Conservation (phyloP, 2,888 invertebrate species). For the Blastobasis lacticolella region DNA sequence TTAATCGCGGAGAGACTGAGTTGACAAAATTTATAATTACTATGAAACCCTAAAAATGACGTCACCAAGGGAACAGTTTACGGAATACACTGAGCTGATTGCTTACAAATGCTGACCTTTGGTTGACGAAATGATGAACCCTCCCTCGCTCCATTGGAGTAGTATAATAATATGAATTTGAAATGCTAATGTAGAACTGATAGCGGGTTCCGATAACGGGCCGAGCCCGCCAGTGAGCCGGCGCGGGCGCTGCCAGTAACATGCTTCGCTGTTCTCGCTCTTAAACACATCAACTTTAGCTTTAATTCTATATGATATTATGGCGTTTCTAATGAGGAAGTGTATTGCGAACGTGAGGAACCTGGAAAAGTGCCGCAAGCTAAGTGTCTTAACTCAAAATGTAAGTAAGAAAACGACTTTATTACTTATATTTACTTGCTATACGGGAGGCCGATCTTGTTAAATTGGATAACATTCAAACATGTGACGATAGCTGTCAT, state of each 20-base stretch:
- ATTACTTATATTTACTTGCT: too few species aligned
- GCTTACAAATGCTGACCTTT: slow-evolving; percentile 31
- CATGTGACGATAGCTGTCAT: too few species aligned
- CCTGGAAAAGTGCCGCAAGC: slow-evolving; percentile 37
- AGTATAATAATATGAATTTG: slow-evolving; percentile 37
- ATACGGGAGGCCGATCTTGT: too few species aligned
- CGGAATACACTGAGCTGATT: slow-evolving; percentile 1
- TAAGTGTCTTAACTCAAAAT: slow-evolving; percentile 31
- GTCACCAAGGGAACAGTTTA: too few species aligned
- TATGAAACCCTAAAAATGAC: too few species aligned
- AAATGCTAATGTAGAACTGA: slow-evolving; percentile 43
- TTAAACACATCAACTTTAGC: too few species aligned
- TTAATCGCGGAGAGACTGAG: too few species aligned
- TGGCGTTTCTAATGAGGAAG: slow-evolving; percentile 52
- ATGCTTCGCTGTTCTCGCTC: slow-evolving; percentile 13
- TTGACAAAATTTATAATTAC: too few species aligned
- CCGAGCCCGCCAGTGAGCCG: slow-evolving; percentile 32
- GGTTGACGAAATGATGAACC: slow-evolving; percentile 25
- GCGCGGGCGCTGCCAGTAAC: slow-evolving; percentile 21
- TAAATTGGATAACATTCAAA: too few species aligned
- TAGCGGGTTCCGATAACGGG: slow-evolving; percentile 41
- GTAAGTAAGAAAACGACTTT: slow-evolving; percentile 34
- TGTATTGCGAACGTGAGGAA: slow-evolving; percentile 42
- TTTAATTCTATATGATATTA: slow-evolving; percentile 13
- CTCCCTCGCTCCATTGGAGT: slow-evolving; percentile 20